A percentile compares a stretch with the other conserved stretches of the same genome.
Evolutionary conservation across 2,113 vertebrate genomes (phyloP).

Genomic region (Trogon melanurus): DNA sequence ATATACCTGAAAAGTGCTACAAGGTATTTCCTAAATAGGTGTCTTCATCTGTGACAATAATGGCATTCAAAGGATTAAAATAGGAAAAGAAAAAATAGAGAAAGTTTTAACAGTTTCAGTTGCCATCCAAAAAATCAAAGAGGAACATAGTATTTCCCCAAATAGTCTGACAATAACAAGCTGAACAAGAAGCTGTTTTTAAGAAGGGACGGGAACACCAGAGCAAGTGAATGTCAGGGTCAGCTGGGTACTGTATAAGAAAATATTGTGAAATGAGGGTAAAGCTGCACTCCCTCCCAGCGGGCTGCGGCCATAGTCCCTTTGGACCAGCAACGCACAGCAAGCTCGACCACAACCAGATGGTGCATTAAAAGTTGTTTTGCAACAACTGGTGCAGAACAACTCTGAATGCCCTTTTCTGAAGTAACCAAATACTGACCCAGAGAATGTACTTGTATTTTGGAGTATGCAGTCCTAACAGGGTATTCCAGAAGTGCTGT

Average conservation of each 20-base stretch:
- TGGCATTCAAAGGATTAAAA: background rate
- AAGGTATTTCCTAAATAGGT: background rate
- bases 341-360: background rate
- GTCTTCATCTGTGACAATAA: background rate
- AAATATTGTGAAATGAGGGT: background rate
- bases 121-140: background rate
- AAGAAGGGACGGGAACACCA: background rate
- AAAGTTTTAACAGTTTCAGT: background rate
- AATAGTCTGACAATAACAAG: background rate
- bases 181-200: background rate
- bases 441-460: background rate
- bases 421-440: background rate
- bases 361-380: background rate
- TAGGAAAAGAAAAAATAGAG: rapidly evolving
- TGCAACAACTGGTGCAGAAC: background rate
- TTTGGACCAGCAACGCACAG: background rate
- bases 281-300: background rate
- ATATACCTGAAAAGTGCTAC: background rate
- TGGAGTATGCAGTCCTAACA: background rate
- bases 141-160: background rate
- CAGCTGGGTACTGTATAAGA: background rate
- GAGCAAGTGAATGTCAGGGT: background rate
- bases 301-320: background rate
- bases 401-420: background rate
- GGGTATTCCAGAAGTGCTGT: background rate